Conservation (phyloP, 2,888 invertebrate species). For the Gymnoscelis rufifasciata region DNA sequence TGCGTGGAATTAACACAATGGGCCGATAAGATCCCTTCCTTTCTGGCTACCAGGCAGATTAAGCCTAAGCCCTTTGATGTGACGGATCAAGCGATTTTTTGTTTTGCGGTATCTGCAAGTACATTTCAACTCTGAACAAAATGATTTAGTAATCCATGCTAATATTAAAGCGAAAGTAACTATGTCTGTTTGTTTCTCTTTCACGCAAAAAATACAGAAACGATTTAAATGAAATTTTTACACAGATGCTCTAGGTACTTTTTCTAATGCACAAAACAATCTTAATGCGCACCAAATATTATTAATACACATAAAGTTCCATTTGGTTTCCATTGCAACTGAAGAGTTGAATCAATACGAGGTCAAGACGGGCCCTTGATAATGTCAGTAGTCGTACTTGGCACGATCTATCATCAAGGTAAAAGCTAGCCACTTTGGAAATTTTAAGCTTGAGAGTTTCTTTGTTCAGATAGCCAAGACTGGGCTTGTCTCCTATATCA, state of each 20-base stretch:
- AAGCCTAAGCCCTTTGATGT: neutral
- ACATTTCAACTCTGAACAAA: too few species aligned
- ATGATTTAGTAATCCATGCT: too few species aligned
- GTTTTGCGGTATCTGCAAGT: too few species aligned
- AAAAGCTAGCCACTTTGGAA: neutral
- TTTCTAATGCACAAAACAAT: too few species aligned
- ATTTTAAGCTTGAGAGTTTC: neutral
- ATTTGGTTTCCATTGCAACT: conserved; percentile 4
- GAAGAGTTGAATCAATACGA: conserved; percentile 16
- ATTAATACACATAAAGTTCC: neutral
- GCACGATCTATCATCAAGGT: conserved; percentile 12
- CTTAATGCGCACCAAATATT: neutral
- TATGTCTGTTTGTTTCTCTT: too few species aligned
- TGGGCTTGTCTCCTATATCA: too few species aligned
- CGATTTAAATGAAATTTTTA: too few species aligned
- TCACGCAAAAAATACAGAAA: too few species aligned
- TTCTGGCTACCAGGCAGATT: neutral
- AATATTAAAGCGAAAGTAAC: too few species aligned
- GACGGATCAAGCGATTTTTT: neutral
- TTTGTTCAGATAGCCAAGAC: too few species aligned
- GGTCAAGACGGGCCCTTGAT: conserved; percentile 22
- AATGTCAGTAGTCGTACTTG: conserved; percentile 12
- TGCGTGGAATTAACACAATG: conserved; percentile 1
- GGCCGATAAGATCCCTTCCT: neutral
- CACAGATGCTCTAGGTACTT: too few species aligned